phyloP scores from a whole-genome alignment of 2,888 invertebrate genomes.

The Strigamia crassipes region DNA sequence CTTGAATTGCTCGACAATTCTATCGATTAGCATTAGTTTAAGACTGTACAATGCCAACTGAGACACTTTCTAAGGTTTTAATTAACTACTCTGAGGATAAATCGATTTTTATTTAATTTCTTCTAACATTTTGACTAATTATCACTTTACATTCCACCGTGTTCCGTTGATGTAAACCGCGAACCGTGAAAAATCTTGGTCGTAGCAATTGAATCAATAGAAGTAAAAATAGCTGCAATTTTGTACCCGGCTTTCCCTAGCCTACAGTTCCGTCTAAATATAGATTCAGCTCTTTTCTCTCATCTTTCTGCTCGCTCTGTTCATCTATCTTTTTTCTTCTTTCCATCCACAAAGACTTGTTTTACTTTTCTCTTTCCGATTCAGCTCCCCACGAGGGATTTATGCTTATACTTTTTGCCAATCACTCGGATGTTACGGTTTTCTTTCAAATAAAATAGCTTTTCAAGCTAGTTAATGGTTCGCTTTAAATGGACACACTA shows the following conservation, averaged over 20 bases:
- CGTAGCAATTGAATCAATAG: neutral
- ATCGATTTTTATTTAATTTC: no score
- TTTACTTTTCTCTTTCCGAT: neutral
- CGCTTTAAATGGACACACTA: neutral
- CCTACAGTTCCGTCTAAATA: neutral
- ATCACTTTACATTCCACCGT: neutral
- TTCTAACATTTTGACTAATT: neutral
- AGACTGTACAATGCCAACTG: no score
- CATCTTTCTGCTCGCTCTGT: no score
- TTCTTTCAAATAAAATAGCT: neutral
- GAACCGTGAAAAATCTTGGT: neutral
- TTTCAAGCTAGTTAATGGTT: neutral
- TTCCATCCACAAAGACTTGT: neutral
- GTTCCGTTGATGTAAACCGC: neutral
- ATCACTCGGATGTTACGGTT: neutral
- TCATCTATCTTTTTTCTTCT: no score
- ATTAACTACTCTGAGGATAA: no score
- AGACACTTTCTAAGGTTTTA: no score
- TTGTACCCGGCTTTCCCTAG: neutral
- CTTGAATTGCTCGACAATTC: no score
- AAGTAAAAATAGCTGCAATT: slow-evolving; percentile 17
- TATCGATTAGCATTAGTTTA: no score
- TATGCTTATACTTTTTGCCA: neutral
- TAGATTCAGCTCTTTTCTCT: slow-evolving; percentile 6
- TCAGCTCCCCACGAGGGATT: neutral